These are phyloP conservation scores for Stegodyphus dumicola DNA, from an alignment of 1,140 invertebrate genomes.

Conservation along the genomic window DNA sequence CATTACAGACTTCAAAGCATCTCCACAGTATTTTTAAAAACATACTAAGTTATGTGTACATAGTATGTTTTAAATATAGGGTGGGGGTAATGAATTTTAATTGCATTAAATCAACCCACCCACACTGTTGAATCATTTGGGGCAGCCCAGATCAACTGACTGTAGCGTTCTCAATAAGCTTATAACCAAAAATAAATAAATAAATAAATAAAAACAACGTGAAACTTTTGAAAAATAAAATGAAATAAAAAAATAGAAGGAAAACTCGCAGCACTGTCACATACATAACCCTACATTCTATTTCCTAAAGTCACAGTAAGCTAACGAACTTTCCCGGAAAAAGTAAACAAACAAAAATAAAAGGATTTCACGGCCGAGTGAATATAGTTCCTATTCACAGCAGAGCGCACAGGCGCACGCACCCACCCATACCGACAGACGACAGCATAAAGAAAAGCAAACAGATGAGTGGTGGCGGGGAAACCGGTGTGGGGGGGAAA, in stretches of 20 bases:
- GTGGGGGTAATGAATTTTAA: too few relatives aligned
- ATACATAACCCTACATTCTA: constrained; percentile 55
- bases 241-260: background rate
- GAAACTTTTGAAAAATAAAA: background rate
- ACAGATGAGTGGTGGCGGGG: constrained; percentile 21
- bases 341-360: constrained; percentile 49
- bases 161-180: too few relatives aligned
- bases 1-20: too few relatives aligned
- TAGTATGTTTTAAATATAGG: too few relatives aligned
- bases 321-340: constrained; percentile 61
- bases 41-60: too few relatives aligned
- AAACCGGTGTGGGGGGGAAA: background rate
- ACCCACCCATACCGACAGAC: constrained; percentile 31
- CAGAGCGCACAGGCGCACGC: constrained; percentile 52
- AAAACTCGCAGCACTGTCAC: constrained; percentile 18
- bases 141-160: too few relatives aligned
- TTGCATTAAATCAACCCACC: too few relatives aligned
- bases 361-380: constrained; percentile 47
- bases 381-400: constrained; percentile 61
- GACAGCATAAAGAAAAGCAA: constrained; percentile 37
- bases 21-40: too few relatives aligned
- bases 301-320: constrained; percentile 52
- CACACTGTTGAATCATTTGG: too few relatives aligned
- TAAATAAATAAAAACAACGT: too few relatives aligned
- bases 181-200: too few relatives aligned